Conservation (phyloP, 2,113 vertebrate species). For the Zosterops japonicus region DNA sequence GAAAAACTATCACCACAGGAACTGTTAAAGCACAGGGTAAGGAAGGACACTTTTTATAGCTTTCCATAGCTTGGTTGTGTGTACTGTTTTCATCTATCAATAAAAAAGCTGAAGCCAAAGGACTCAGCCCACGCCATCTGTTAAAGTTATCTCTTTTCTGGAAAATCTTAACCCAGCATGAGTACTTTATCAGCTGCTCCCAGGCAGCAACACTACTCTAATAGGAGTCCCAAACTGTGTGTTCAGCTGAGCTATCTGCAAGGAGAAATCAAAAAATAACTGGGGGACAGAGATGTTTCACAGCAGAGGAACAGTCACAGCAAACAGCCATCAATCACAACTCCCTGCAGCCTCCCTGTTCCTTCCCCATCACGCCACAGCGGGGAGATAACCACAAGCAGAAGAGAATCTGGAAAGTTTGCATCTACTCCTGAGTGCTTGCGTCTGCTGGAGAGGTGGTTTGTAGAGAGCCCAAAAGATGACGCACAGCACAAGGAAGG, state of each 20-base stretch:
- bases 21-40: neutral
- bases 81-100: conserved; percentile 22
- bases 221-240: neutral
- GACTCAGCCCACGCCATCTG: conserved; percentile 40
- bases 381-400: neutral
- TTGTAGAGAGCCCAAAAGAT: neutral
- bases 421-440: neutral
- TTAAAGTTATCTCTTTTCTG: conserved; percentile 56
- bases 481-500: neutral
- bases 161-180: conserved; percentile 47
- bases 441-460: neutral
- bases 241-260: neutral
- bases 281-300: neutral
- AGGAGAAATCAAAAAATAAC: conserved; percentile 5
- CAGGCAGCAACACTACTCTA: neutral
- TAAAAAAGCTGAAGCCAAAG: conserved; percentile 34
- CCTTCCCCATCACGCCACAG: neutral
- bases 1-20: neutral
- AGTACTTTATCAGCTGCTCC: conserved; percentile 53
- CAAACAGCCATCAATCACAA: neutral
- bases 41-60: neutral
- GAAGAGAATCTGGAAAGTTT: conserved; percentile 26
- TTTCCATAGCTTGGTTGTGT: conserved; percentile 12
- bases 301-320: neutral
- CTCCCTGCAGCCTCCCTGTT: neutral